Base-by-base conservation (phyloP, 1,140 invertebrate genomes). In the Cotesia typhae region DNA sequence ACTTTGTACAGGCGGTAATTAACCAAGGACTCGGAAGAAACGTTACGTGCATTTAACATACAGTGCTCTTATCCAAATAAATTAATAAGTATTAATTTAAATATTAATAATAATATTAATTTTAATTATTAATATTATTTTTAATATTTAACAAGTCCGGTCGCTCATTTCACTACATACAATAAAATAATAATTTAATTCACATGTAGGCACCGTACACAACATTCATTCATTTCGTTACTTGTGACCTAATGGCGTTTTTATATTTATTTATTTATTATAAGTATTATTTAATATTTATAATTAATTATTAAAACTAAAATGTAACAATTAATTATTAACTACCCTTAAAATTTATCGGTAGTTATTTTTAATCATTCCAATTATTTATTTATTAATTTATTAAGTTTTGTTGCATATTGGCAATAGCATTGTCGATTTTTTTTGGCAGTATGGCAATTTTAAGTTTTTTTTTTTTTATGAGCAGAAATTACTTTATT, bases 401-500 rank as follows among this genome's bases (percentile, higher is more conserved):
- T 9, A 47, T 47, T 47, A 47, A 47, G 41, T 47, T 47, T 5
- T 47, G 6, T 10, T 6, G 41, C 41, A 47, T 81, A 82, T 82
- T 82, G 81, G 74, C 82, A 82, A 75, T 72, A 82, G 80, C 76
- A 76, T 79, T 85, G 80, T 87, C 84, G 80, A 84, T 86, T 75
- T 28, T 28, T 28, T 28, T 87, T 87, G 85, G 85, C 85, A 87
- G 85, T 87, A 85, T 83, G 82, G 83, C 79, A 85, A 83, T 85
- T 82, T 59, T 70, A 28, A 14, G 4, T 59, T 83, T 81, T 77
- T 79, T 81, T 77, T 79, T 81, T 70, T 84, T 74, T 78, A 78
- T 81, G 79, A 81, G 79, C 75, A 78, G 75, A 80, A 80, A 79
- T 77, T 81, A 47, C 10, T 80, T 78, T 72, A 79, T 77, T 70